phyloP scores from a whole-genome alignment of 1,140 invertebrate genomes.

The Liolophura sinensis region DNA sequence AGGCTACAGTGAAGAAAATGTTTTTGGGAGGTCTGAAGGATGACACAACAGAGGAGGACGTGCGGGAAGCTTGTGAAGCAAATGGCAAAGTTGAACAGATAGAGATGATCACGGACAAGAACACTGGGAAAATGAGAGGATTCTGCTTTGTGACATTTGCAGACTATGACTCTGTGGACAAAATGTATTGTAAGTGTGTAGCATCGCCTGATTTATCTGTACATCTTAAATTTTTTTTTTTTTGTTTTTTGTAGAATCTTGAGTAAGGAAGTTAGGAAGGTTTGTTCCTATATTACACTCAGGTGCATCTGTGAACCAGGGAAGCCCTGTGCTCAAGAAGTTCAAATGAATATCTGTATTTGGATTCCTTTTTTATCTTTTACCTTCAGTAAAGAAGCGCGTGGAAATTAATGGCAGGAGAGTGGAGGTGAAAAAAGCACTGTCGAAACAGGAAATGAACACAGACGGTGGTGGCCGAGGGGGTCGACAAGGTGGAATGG shows the following conservation, averaged over 20 bases:
- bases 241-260: slow-evolving; percentile 2
- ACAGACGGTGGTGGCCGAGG: slow-evolving; percentile 2
- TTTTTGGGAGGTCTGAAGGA: slow-evolving; percentile 74
- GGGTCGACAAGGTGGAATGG: slow-evolving; percentile 3
- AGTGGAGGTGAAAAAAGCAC: slow-evolving; percentile 63
- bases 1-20: slow-evolving; percentile 77
- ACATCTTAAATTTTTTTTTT: not conserved
- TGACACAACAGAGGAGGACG: slow-evolving; percentile 83
- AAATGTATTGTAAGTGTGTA: not conserved
- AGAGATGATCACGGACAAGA: slow-evolving; percentile 31
- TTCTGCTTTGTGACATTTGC: not conserved
- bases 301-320: too few species aligned
- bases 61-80: slow-evolving; percentile 91
- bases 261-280: too few species aligned
- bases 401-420: slow-evolving; percentile 58
- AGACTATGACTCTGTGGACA: not conserved
- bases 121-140: slow-evolving; percentile 24
- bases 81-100: slow-evolving; percentile 69
- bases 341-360: too few species aligned
- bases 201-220: not conserved
- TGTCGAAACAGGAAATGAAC: slow-evolving; percentile 58
- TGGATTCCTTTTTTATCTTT: too few species aligned
- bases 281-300: too few species aligned
- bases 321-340: too few species aligned
- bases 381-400: slow-evolving; percentile 53